Evolutionary conservation across 1,140 invertebrate species (phyloP), one percentile per base, ranked within the genome.

Genomic region (Phortica variegata): DNA sequence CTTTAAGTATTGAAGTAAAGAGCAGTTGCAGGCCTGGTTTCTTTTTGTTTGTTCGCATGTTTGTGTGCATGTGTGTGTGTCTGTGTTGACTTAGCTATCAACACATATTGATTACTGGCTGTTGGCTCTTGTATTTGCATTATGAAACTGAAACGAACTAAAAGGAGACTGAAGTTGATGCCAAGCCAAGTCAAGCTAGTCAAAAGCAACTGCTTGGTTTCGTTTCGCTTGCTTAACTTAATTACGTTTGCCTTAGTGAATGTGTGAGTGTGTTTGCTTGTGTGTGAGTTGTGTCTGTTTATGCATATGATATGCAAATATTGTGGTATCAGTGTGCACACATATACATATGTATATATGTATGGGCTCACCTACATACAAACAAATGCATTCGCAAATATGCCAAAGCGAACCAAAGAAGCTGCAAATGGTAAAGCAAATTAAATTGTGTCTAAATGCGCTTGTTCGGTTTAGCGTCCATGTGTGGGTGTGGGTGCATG

Each of bases 301-400:
- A 69, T 68, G 63, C 60, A 68, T 68, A 68, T 68, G 63, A 68
- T 68, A 68, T 68, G 63, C 63, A 68, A 68, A 68, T 68, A 63
- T 63, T 68, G 60, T 68, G 63, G 63, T 63, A 68, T 68, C 65
- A 62, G 37, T 60, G 51, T 51, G 37, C 41, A 40, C 18, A 37
- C 42, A 38, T 26, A 36, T 20, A n/a, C 13, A 3, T 34, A 4
- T 34, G 33, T 34, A 15, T n/a, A 15, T 34, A 15, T n/a, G 33
- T 34, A 15, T 34, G 33, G 12, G 33, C 16, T 10, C 12, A n/a
- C 12, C 12, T 29, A 12, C 12, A 12, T 6, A 29, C 6, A 29
- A 12, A 6, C 6, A 29, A 29, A 6, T 29, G 26, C 6, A 29
- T 12, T 29, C 26, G 12, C 6, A 12, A 29, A 29, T 29, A 29